A percentile compares a stretch with the other conserved stretches of the same genome.
Conservation (phyloP, 2,113 vertebrate species). For the Austrofundulus limnaeus region DNA sequence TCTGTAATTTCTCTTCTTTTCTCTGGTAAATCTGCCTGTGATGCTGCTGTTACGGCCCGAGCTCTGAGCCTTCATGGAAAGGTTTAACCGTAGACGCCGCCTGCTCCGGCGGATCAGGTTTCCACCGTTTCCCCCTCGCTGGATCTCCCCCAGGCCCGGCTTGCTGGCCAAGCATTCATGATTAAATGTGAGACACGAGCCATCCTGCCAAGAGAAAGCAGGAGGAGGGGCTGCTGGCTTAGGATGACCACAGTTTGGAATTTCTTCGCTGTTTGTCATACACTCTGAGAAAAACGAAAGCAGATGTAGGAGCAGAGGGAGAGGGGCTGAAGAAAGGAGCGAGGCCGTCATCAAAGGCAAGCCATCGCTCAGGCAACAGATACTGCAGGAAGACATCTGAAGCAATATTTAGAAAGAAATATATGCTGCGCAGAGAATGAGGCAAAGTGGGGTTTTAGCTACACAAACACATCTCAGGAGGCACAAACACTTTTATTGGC, state of each 20-base stretch:
- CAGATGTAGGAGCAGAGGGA: constrained; percentile 74
- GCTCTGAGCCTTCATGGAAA: constrained; percentile 51
- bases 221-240: constrained; percentile 66
- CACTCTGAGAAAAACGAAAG: constrained; percentile 79
- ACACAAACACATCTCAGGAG: constrained; percentile 39
- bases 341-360: constrained; percentile 57
- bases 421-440: constrained; percentile 8
- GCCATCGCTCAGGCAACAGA: constrained; percentile 57
- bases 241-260: constrained; percentile 76
- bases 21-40: constrained; percentile 28
- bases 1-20: constrained; percentile 16
- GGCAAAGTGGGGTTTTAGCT: constrained; percentile 45
- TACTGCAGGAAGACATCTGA: constrained; percentile 50
- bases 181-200: constrained; percentile 78
- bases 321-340: constrained; percentile 32
- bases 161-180: constrained; percentile 76
- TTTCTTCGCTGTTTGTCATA: constrained; percentile 81
- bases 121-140: constrained; percentile 48
- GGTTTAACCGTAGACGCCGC: constrained; percentile 52
- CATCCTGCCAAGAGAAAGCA: constrained; percentile 75
- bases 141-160: constrained; percentile 59
- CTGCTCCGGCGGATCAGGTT: constrained; percentile 63
- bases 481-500: constrained; percentile 36
- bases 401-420: constrained; percentile 47
- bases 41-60: constrained; percentile 29